These are phyloP conservation scores for Erannis defoliaria DNA, from an alignment of 2,888 invertebrate species.

Conservation along the genomic window DNA sequence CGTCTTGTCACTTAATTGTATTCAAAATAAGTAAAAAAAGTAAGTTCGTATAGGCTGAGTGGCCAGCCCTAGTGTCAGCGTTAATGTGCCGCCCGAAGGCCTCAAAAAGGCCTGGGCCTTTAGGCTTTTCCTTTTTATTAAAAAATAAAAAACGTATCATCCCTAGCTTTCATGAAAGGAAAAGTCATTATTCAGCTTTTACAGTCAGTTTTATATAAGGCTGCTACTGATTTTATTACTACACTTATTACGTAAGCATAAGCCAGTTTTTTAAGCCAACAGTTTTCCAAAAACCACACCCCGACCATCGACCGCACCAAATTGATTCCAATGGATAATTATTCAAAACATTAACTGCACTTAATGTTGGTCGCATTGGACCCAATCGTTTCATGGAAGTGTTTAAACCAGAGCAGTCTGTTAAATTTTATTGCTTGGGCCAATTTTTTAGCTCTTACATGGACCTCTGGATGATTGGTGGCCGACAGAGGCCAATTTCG, in stretches of 20 bases:
- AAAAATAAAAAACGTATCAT: too few species aligned
- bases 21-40: too few species aligned
- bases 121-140: too few species aligned
- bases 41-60: too few species aligned
- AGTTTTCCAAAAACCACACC: conserved; percentile 2
- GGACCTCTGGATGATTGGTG: conserved; percentile 50
- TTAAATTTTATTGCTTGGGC: conserved; percentile 62
- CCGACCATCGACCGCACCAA: conserved; percentile 12
- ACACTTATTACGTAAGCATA: too few species aligned
- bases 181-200: too few species aligned
- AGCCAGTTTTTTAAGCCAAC: neutral
- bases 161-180: too few species aligned
- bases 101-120: too few species aligned
- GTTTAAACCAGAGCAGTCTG: conserved; percentile 64
- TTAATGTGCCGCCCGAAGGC: too few species aligned
- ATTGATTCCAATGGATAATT: conserved; percentile 45
- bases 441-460: conserved; percentile 50
- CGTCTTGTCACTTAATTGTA: too few species aligned
- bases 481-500: conserved; percentile 46
- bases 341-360: conserved; percentile 48
- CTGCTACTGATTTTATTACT: neutral
- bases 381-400: conserved; percentile 63
- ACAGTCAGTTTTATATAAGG: too few species aligned
- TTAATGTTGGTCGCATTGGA: conserved; percentile 41
- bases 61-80: too few species aligned